Conservation (phyloP, 2,797 vertebrate genomes). For the Petrocephalus schoutedeni region DNA sequence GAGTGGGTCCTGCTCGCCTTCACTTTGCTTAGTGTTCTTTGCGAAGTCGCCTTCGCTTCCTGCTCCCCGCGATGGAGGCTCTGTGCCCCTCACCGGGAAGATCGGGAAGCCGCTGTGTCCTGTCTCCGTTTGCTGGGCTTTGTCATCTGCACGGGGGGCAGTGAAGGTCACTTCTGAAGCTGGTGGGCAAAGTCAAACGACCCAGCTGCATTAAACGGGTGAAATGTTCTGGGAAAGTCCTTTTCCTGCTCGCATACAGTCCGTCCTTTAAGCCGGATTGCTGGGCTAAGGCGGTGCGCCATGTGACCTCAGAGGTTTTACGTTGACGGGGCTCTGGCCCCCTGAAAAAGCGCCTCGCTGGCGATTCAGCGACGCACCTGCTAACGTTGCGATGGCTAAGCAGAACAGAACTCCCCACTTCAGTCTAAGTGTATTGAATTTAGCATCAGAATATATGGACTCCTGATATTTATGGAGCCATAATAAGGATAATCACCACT, state of each 20-base stretch:
- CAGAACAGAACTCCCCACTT: slow-evolving; percentile 9
- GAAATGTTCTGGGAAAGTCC: not conserved
- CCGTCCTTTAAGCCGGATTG: not conserved
- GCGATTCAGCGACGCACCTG: slow-evolving; percentile 1
- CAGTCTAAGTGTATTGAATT: not conserved
- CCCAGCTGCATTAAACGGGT: not conserved
- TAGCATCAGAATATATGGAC: not conserved
- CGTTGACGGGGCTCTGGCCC: not conserved
- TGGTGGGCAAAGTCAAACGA: not conserved
- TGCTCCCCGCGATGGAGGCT: not conserved
- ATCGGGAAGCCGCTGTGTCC: not conserved
- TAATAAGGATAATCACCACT: not conserved
- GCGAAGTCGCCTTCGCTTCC: not conserved
- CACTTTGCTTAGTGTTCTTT: not conserved
- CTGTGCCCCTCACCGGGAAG: not conserved
- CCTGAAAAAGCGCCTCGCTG: not conserved
- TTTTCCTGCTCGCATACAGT: not conserved
- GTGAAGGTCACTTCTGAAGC: not conserved
- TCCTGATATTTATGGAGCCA: not conserved
- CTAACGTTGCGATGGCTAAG: slow-evolving; percentile 11
- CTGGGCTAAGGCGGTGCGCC: not conserved
- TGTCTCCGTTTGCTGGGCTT: not conserved
- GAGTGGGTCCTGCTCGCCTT: not conserved
- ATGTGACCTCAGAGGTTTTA: not conserved
- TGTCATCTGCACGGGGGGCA: not conserved